Evolutionary conservation across 2,888 invertebrate species (phyloP).

Genomic region (Halictus quadricinctus): DNA sequence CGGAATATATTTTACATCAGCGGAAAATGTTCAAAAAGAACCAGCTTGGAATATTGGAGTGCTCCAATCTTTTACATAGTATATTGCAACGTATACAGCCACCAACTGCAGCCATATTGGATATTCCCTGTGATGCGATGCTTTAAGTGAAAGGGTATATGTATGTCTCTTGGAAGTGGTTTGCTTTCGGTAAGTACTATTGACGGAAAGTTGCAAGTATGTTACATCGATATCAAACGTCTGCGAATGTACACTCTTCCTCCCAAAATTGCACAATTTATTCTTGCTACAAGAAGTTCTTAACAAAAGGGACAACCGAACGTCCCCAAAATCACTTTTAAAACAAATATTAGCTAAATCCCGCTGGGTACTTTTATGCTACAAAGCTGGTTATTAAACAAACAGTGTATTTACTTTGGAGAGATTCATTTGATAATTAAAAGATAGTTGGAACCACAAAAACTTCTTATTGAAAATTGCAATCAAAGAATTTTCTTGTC

Average conservation of each 20-base stretch:
- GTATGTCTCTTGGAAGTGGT: not conserved
- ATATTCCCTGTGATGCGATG: not conserved
- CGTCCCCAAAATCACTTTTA: not conserved
- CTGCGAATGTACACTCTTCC: not conserved
- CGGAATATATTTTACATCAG: constrained; percentile 9
- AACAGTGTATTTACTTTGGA: no score
- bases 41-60: constrained; percentile 9
- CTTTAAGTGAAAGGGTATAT: not conserved
- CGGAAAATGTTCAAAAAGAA: not conserved
- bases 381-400: no score
- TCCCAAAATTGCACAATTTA: not conserved
- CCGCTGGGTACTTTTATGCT: no score
- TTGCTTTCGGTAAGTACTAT: not conserved
- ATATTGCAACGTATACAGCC: not conserved
- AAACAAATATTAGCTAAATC: no score
- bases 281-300: no score
- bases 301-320: no score
- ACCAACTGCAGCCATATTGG: constrained; percentile 9
- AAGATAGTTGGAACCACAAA: no score
- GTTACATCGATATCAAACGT: no score
- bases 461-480: no score
- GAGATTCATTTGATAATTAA: no score
- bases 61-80: constrained; percentile 1
- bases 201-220: not conserved
- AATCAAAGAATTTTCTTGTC: no score